Base-by-base conservation (phyloP, 2,888 invertebrate genomes). In the Amiota mariae region DNA sequence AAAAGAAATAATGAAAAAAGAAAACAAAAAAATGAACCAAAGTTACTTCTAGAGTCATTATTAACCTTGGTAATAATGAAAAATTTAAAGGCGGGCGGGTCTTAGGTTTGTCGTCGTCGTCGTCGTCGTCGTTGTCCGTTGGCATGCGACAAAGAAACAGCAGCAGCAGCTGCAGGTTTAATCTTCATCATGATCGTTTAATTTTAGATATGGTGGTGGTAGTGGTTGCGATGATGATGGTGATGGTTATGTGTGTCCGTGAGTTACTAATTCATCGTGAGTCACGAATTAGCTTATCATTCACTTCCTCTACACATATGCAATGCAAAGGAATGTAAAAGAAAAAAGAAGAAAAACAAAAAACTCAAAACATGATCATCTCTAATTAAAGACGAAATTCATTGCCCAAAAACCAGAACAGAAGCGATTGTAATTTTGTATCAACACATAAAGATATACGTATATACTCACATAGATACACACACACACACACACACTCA, bases 141-240 rank as follows among this genome's bases (percentile, higher is more conserved):
- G 49, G 18, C 48, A 18, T 15, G 1, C 47, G 20, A 54, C 12
- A 66, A 48, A 49, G 10, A 61, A 18, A 24, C 18, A 36, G 24
- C 59, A 59, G 24, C 66, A 48, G 66, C 48, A 48, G 48, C 66
- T 66, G 48, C 47, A 12, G 36, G 18, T 47, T 48, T 36, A 36
- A 36, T 36, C 36, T 36, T 36, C 36, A 66, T 36, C 36, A 66
- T 36, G 66, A 66, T 66, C 59, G 59, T 20, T 20, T 59, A 59
- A 18, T 59, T 59, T 20, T n/a, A 12, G n/a, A 54, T n/a, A 54
- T n/a, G 54, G 54, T 54, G 54, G n/a, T n/a, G 54, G 54, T 54
- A n/a, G n/a, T n/a, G 54, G n/a, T n/a, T n/a, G 51, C n/a, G 4
- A 8, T n/a, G 54, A n/a, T 54, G 54, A 10, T n/a, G 54, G 54